phyloP scores from a whole-genome alignment of 2,113 vertebrate species.

The Chloroceryle aenea region DNA sequence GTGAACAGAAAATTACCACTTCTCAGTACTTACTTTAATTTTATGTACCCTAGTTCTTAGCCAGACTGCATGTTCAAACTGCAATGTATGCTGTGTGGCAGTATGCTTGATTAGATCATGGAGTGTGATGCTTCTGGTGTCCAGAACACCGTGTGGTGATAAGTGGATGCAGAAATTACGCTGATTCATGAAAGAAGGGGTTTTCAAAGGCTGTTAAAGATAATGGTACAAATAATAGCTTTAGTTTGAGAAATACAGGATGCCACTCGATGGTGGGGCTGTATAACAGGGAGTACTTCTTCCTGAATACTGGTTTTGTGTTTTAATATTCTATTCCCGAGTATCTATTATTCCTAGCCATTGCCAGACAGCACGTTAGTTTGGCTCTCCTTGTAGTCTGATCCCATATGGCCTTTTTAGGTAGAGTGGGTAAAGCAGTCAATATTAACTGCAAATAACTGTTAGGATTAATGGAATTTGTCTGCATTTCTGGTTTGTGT shows the following conservation, averaged over 20 bases:
- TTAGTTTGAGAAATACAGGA: not conserved
- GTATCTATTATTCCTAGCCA: not conserved
- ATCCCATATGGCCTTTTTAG: constrained; percentile 4
- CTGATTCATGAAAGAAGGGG: not conserved
- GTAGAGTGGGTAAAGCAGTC: not conserved
- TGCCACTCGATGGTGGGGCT: not conserved
- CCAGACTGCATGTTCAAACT: not conserved
- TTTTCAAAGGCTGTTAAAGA: not conserved
- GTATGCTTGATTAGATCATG: not conserved
- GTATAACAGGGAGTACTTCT: not conserved
- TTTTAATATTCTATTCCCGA: not conserved
- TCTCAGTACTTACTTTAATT: not conserved
- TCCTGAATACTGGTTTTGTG: not conserved
- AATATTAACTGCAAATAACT: not conserved
- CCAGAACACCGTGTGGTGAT: not conserved
- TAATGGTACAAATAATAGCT: not conserved
- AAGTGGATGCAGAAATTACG: not conserved
- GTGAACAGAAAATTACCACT: not conserved
- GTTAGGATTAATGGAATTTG: not conserved
- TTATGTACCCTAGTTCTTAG: not conserved
- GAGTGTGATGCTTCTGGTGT: not conserved
- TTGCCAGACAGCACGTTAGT: not conserved
- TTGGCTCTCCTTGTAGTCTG: not conserved
- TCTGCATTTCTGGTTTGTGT: not conserved
- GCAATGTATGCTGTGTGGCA: accelerated